Conservation (phyloP, 1,140 invertebrate species). For the Zeugodacus cucurbitae region DNA sequence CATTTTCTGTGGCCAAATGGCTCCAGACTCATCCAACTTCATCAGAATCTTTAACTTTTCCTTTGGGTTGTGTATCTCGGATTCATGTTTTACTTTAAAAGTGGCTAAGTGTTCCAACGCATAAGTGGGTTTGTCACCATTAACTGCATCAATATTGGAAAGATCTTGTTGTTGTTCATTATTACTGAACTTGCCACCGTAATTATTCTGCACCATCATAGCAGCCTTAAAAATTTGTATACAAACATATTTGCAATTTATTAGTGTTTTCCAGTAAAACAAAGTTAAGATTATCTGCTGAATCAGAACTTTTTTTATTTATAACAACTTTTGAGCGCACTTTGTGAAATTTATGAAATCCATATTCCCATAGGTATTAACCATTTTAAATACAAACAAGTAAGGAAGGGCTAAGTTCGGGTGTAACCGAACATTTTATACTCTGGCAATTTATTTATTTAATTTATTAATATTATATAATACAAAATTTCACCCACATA, state of each 20-base stretch:
- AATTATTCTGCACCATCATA: neutral
- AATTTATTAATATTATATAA: no score
- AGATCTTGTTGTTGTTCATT: neutral
- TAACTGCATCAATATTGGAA: neutral
- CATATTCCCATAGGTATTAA: no score
- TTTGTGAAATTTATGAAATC: no score
- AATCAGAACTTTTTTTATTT: no score
- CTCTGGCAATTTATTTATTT: no score
- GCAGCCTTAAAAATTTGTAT: neutral
- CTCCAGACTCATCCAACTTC: slow-evolving; percentile 58
- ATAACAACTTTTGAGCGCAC: no score
- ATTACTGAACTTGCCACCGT: neutral
- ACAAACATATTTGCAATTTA: neutral
- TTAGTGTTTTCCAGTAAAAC: no score
- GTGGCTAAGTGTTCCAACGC: slow-evolving; percentile 61
- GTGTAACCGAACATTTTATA: no score
- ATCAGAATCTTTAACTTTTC: slow-evolving; percentile 61
- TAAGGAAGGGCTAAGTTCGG: no score
- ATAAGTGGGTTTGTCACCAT: slow-evolving; percentile 55
- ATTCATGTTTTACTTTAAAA: slow-evolving; percentile 59
- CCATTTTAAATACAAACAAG: no score
- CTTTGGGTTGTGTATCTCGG: slow-evolving; percentile 56
- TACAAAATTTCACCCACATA: no score
- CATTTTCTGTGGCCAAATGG: slow-evolving; percentile 63
- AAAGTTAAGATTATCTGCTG: no score